phyloP scores from a whole-genome alignment of 2,888 invertebrate genomes.

The Maniola hyperantus region DNA sequence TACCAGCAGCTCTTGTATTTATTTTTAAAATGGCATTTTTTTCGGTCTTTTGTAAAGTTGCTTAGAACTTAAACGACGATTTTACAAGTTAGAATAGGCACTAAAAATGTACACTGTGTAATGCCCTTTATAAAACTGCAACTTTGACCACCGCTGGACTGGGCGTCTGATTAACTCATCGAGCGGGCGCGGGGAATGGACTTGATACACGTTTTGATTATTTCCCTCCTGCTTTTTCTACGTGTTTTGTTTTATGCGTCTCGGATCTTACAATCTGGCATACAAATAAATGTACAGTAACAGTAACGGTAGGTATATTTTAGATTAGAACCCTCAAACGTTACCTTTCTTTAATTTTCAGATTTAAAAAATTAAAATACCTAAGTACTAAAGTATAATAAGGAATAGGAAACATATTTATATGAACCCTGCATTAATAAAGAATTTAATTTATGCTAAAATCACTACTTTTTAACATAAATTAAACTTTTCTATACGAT shows the following conservation, averaged over 20 bases:
- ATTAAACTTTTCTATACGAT: neutral
- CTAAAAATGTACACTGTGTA: too few relatives aligned
- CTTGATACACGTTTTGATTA: constrained; percentile 60
- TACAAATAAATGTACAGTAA: too few relatives aligned
- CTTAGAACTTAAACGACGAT: too few relatives aligned
- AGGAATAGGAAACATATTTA: neutral
- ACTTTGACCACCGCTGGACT: constrained; percentile 58
- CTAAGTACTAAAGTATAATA: too few relatives aligned
- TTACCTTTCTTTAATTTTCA: neutral
- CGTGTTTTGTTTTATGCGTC: constrained; percentile 6
- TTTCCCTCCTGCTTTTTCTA: constrained; percentile 55
- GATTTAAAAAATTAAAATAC: neutral
- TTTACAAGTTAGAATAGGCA: too few relatives aligned
- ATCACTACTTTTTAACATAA: neutral
- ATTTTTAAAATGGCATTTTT: too few relatives aligned
- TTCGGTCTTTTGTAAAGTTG: too few relatives aligned
- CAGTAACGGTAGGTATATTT: neutral
- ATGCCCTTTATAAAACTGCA: constrained; percentile 16
- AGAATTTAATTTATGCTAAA: neutral
- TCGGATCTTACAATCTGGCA: constrained; percentile 13
- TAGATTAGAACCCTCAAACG: neutral
- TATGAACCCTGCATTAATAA: neutral
- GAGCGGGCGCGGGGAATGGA: constrained; percentile 49
- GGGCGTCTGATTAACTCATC: constrained; percentile 77
- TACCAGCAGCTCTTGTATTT: too few relatives aligned